Evolutionary conservation across 2,888 invertebrate genomes (phyloP).

Genomic region (Hylaea fasciaria): DNA sequence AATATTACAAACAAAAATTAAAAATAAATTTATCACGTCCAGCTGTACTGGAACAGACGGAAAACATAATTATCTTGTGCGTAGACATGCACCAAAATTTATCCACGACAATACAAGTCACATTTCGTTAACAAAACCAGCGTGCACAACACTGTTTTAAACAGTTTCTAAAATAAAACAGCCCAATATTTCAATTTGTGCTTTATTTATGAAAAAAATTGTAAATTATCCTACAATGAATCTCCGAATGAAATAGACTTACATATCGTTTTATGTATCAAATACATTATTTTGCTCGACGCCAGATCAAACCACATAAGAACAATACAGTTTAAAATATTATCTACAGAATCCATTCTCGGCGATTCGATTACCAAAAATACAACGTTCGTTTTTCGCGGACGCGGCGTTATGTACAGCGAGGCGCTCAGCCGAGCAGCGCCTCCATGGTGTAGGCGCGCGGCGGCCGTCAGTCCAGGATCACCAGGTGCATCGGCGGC

Average conservation of each 20-base stretch:
- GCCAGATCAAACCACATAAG: constrained; percentile 84
- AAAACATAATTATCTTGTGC: too few relatives aligned
- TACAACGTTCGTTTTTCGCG: constrained; percentile 72
- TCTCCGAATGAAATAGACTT: constrained; percentile 86
- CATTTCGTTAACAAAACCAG: too few relatives aligned
- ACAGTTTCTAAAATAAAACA: constrained; percentile 64
- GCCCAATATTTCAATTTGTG: constrained; percentile 83
- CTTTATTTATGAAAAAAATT: constrained; percentile 88
- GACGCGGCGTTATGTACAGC: constrained; percentile 64
- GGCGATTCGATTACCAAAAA: constrained; percentile 83
- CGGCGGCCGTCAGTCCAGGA: constrained; percentile 88
- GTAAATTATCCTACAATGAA: constrained; percentile 88
- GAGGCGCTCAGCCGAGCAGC: constrained; percentile 83
- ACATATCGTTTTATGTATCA: constrained; percentile 85
- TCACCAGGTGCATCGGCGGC: constrained; percentile 87
- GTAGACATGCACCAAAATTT: too few relatives aligned
- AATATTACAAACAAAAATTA: too few relatives aligned
- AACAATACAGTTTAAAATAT: constrained; percentile 84
- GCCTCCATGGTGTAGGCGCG: constrained; percentile 88
- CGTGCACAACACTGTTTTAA: too few relatives aligned
- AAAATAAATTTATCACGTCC: too few relatives aligned
- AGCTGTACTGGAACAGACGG: too few relatives aligned
- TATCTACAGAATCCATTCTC: constrained; percentile 84
- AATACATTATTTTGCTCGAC: constrained; percentile 84
- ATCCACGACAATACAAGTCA: too few relatives aligned